These are phyloP conservation scores for Hippocampus mohnikei DNA, from an alignment of 2,113 vertebrate species.

Conservation along the genomic window DNA sequence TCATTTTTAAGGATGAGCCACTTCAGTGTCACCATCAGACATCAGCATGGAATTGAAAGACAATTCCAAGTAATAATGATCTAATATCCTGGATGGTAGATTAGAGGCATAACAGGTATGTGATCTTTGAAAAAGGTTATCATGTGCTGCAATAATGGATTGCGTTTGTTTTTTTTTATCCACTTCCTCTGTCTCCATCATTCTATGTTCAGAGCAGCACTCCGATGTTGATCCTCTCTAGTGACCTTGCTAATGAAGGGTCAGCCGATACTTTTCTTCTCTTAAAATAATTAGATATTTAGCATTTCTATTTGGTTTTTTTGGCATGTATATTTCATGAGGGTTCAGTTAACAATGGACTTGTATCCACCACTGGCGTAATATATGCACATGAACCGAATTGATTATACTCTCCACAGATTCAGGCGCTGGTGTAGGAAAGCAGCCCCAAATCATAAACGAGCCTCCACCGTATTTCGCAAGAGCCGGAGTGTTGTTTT, in stretches of 20 bases:
- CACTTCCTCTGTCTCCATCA: slow-evolving; percentile 16
- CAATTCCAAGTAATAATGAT: background rate
- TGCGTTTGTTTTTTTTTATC: background rate
- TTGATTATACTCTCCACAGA: background rate
- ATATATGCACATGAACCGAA: background rate
- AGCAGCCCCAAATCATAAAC: background rate
- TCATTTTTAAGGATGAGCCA: background rate
- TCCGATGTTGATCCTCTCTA: slow-evolving; percentile 35
- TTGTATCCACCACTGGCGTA: background rate
- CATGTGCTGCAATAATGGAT: background rate
- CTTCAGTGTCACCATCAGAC: too few species aligned
- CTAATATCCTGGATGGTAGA: slow-evolving; percentile 1
- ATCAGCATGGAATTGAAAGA: background rate
- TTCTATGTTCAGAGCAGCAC: slow-evolving; percentile 12
- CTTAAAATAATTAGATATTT: background rate
- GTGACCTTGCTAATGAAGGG: slow-evolving; percentile 21
- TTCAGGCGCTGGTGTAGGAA: background rate
- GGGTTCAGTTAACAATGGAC: slow-evolving; percentile 22
- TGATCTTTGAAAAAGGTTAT: slow-evolving; percentile 20
- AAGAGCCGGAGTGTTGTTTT: background rate
- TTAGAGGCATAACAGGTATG: background rate
- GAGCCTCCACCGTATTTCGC: background rate
- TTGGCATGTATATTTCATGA: slow-evolving; percentile 31
- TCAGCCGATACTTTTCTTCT: slow-evolving; percentile 7
- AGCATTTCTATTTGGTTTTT: slow-evolving; percentile 19